Percentiles rank a stretch among this genome's conserved stretches.
Evolutionary conservation across 2,888 invertebrate species (phyloP).

Genomic region (Exocentrus adspersus): DNA sequence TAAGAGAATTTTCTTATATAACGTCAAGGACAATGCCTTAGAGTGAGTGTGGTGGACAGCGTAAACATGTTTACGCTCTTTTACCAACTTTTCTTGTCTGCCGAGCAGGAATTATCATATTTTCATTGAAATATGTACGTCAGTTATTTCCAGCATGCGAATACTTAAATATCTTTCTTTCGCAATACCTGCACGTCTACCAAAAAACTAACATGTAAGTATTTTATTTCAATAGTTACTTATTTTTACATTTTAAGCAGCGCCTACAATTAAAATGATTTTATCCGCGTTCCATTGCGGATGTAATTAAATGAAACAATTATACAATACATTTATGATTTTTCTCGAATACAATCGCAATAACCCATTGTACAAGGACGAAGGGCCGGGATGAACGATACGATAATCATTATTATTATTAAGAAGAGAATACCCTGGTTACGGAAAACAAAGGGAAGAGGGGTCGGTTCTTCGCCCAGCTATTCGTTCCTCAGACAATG

Average conservation of each 20-base stretch:
- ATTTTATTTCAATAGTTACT: too few relatives aligned
- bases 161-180: background rate
- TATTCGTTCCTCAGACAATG: conserved; percentile 26
- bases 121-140: background rate
- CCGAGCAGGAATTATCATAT: background rate
- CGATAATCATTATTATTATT: conserved; percentile 23
- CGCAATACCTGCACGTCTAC: too few relatives aligned
- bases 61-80: background rate
- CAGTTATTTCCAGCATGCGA: background rate
- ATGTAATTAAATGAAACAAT: background rate
- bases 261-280: background rate
- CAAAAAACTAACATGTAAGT: too few relatives aligned
- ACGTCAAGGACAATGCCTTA: background rate
- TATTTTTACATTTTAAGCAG: too few relatives aligned
- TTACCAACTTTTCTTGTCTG: conserved; percentile 1
- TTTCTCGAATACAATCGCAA: background rate
- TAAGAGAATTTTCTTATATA: background rate
- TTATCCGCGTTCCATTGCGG: background rate
- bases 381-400: background rate
- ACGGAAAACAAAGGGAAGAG: conserved; percentile 16
- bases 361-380: background rate
- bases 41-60: background rate
- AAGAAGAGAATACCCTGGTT: conserved; percentile 14
- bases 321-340: background rate
- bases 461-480: conserved; percentile 10